Conservation (phyloP, 2,113 vertebrate genomes). For the Dromiciops gliroides region DNA sequence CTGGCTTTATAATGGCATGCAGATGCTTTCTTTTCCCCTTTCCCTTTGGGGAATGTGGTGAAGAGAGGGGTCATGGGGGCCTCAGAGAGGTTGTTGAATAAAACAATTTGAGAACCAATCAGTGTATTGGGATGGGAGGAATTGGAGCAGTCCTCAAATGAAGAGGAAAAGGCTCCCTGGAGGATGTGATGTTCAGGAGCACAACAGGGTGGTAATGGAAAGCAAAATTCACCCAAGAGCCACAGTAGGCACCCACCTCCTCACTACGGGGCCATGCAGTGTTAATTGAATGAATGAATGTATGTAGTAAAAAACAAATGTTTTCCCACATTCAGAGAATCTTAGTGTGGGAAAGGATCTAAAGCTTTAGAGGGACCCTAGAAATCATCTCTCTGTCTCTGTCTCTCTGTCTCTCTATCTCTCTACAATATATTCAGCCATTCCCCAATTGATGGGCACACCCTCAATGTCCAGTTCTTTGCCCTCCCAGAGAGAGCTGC, state of each 20-base stretch:
- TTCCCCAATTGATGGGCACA: too few species aligned
- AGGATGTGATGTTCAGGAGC: neutral
- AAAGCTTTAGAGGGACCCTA: neutral
- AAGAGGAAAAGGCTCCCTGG: neutral
- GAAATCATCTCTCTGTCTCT: neutral
- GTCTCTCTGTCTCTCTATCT: neutral
- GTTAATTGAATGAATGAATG: neutral
- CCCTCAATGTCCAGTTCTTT: neutral
- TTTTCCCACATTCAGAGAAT: neutral
- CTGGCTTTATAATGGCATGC: neutral
- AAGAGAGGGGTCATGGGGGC: neutral
- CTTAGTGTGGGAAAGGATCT: neutral
- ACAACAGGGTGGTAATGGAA: neutral
- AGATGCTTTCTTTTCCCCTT: neutral
- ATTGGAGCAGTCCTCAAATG: neutral
- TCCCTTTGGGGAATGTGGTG: neutral
- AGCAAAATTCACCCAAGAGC: neutral
- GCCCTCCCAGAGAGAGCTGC: neutral
- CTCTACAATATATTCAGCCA: too few species aligned
- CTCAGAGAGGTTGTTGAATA: neutral
- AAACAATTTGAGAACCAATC: neutral
- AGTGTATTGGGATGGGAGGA: neutral
- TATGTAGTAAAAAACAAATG: constrained; percentile 9
- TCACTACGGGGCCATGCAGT: neutral
- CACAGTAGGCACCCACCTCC: neutral